Conservation (phyloP, 2,113 vertebrate genomes). For the Diphyllodes magnificus region DNA sequence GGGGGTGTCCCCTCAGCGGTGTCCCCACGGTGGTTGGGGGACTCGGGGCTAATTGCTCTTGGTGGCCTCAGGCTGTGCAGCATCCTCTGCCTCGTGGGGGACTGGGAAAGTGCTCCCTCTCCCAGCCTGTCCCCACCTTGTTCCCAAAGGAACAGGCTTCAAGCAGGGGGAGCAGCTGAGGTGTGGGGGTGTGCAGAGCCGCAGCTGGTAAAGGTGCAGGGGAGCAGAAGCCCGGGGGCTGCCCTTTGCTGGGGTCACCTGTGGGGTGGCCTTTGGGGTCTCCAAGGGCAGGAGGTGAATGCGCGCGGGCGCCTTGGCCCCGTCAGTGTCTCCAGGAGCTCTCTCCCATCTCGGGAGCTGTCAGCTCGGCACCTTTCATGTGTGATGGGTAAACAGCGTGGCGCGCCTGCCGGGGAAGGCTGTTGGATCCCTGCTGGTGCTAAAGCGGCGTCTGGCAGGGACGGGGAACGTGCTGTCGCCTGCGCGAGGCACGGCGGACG, state of each 20-base stretch:
- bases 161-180: not conserved
- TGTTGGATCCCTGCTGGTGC: conserved; percentile 35
- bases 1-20: rapidly evolving
- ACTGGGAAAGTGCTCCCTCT: not conserved
- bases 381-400: conserved; percentile 26
- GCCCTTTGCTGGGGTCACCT: not conserved
- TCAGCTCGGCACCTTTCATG: conserved; percentile 20
- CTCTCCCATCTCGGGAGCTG: not conserved
- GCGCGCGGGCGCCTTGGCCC: rapidly evolving
- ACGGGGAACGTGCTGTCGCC: conserved; percentile 10
- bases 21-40: not conserved
- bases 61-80: not conserved
- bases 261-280: not conserved
- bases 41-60: not conserved
- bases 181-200: not conserved
- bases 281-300: not conserved
- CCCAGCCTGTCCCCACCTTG: not conserved
- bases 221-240: not conserved
- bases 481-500: conserved; percentile 8
- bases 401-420: conserved; percentile 1
- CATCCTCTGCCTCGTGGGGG: not conserved
- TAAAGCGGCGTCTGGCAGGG: conserved; percentile 25
- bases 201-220: not conserved
- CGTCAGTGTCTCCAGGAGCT: not conserved
- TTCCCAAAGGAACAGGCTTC: not conserved